These are phyloP conservation scores for Antennarius maculatus DNA, from an alignment of 2,797 vertebrate species.

Conservation along the genomic window DNA sequence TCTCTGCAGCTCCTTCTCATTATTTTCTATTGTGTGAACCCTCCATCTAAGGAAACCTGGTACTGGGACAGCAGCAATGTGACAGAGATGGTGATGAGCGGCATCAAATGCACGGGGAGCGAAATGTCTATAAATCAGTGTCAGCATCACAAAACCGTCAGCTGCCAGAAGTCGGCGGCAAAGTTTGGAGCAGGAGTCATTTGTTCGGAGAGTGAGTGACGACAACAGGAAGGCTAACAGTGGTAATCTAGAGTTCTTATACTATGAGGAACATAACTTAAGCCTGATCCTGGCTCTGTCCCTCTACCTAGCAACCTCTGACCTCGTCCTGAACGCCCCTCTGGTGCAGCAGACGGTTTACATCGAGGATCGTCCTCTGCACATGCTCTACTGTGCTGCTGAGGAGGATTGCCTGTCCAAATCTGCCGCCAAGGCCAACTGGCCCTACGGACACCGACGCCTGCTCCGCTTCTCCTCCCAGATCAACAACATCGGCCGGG, in stretches of 20 bases:
- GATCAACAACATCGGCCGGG: constrained; percentile 95
- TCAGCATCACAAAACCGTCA: constrained; percentile 86
- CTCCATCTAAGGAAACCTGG: constrained; percentile 92
- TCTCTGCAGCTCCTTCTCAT: constrained; percentile 12
- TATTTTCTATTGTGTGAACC: neutral
- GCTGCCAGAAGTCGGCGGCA: constrained; percentile 86
- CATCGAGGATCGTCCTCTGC: constrained; percentile 96
- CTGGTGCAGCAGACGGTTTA: constrained; percentile 95
- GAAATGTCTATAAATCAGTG: constrained; percentile 93
- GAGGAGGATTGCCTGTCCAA: constrained; percentile 96
- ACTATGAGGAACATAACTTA: neutral
- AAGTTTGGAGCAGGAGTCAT: constrained; percentile 94
- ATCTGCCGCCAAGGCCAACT: constrained; percentile 90
- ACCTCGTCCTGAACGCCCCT: constrained; percentile 89
- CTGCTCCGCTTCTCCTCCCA: constrained; percentile 98
- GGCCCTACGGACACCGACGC: constrained; percentile 96
- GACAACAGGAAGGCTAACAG: neutral
- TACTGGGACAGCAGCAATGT: constrained; percentile 96
- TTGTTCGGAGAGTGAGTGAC: constrained; percentile 95
- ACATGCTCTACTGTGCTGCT: constrained; percentile 96
- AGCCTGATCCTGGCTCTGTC: neutral
- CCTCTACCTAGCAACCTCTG: constrained; percentile 88
- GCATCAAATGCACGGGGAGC: constrained; percentile 89
- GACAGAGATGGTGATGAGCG: constrained; percentile 93
- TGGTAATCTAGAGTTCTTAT: neutral